Percentiles rank a stretch among this genome's conserved stretches.
These are phyloP conservation scores for Bactericera cockerelli DNA, from an alignment of 1,140 invertebrate genomes.

Conservation along the genomic window DNA sequence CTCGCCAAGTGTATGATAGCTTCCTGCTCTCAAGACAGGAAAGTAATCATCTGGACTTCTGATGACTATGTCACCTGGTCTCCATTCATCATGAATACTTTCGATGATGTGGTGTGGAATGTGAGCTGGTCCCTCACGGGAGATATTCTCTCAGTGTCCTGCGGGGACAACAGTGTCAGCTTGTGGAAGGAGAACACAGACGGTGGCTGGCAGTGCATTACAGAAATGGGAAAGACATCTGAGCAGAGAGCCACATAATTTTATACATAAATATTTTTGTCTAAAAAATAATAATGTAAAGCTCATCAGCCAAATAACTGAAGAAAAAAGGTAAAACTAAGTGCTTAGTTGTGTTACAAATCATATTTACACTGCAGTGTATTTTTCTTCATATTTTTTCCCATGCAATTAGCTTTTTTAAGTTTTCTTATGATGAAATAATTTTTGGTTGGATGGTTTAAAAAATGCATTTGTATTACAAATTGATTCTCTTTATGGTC, in stretches of 20 bases:
- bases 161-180: conserved; percentile 96
- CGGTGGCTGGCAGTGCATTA: conserved; percentile 82
- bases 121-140: conserved; percentile 97
- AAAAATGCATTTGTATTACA: too few species aligned
- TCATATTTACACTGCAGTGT: too few species aligned
- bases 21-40: conserved; percentile 86
- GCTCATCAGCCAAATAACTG: too few species aligned
- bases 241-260: conserved; percentile 37
- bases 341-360: too few species aligned
- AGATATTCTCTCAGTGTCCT: conserved; percentile 90
- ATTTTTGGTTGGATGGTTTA: too few species aligned
- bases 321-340: too few species aligned
- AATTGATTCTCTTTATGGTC: too few species aligned
- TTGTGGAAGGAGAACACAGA: conserved; percentile 85
- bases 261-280: too few species aligned
- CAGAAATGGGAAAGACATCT: conserved; percentile 71
- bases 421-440: too few species aligned
- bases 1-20: conserved; percentile 73
- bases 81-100: conserved; percentile 71
- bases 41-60: conserved; percentile 86
- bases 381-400: too few species aligned
- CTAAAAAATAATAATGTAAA: too few species aligned
- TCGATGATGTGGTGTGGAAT: conserved; percentile 97
- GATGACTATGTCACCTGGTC: conserved; percentile 71
- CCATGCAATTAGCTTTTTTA: too few species aligned